Percentiles rank a stretch among this genome's conserved stretches.
phyloP scores from a whole-genome alignment of 2,888 invertebrate genomes.

The Linnaemya tessellans region DNA sequence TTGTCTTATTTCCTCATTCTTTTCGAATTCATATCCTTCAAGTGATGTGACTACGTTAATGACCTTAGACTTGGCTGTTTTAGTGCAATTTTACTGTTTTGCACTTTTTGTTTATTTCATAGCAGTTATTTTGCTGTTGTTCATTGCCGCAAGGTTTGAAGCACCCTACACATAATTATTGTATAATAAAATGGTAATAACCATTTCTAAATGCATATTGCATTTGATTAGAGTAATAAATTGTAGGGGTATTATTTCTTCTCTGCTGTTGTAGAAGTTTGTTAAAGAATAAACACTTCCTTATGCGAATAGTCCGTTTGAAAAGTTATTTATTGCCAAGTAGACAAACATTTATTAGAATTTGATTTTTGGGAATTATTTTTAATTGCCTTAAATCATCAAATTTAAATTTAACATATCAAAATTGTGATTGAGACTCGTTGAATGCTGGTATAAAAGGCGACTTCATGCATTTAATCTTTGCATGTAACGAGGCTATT shows the following conservation, averaged over 20 bases:
- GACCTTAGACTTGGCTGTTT: conserved; percentile 40
- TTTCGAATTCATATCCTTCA: conserved; percentile 42
- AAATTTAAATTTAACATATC: too few relatives aligned
- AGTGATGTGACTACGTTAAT: conserved; percentile 43
- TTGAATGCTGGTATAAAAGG: too few relatives aligned
- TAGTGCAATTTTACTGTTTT: neutral
- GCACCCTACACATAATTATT: conserved; percentile 10
- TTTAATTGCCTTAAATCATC: too few relatives aligned
- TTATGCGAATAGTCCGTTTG: too few relatives aligned
- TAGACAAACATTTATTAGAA: too few relatives aligned
- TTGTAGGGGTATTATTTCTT: too few relatives aligned
- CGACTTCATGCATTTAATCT: neutral
- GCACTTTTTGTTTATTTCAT: conserved; percentile 29
- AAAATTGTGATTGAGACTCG: neutral
- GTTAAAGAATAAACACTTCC: too few relatives aligned
- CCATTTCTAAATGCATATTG: too few relatives aligned
- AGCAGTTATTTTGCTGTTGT: conserved; percentile 21
- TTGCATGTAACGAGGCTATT: neutral
- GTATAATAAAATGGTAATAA: neutral
- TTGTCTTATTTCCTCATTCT: conserved; percentile 37
- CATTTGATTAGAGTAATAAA: too few relatives aligned
- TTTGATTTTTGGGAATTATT: too few relatives aligned
- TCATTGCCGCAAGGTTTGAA: conserved; percentile 25
- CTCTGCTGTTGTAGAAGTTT: too few relatives aligned
- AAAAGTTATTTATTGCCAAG: too few relatives aligned